Conservation (phyloP, 2,888 invertebrate genomes). For the Desoria tigrina region DNA sequence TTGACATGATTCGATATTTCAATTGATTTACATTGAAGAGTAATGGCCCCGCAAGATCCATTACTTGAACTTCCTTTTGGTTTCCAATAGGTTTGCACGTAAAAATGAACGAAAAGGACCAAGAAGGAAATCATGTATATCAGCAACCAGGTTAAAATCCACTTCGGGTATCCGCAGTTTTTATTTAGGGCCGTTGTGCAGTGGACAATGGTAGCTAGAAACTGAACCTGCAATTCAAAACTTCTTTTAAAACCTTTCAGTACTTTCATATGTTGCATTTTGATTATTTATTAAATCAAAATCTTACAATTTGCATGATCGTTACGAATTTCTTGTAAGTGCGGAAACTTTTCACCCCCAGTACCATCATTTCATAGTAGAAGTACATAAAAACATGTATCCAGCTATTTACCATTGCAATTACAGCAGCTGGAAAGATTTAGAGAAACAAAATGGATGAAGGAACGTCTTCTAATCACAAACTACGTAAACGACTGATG, state of each 20-base stretch:
- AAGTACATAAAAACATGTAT: conserved; percentile 53
- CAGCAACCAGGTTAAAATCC: conserved; percentile 49
- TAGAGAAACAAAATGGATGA: conserved; percentile 4
- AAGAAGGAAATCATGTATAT: conserved; percentile 52
- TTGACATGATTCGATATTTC: too few relatives aligned
- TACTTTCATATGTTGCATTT: conserved; percentile 5
- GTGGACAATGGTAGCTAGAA: conserved; percentile 50
- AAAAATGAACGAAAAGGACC: conserved; percentile 50
- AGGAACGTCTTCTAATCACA: background rate
- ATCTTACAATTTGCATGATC: conserved; percentile 52
- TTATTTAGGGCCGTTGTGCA: conserved; percentile 44
- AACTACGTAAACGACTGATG: too few relatives aligned
- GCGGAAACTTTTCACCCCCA: conserved; percentile 38
- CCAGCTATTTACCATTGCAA: conserved; percentile 53
- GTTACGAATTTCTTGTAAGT: conserved; percentile 52
- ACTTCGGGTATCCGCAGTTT: conserved; percentile 47
- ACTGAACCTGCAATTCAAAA: conserved; percentile 44
- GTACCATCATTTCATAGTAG: conserved; percentile 50
- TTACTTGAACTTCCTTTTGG: conserved; percentile 11
- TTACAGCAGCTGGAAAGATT: conserved; percentile 45
- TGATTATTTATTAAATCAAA: conserved; percentile 2
- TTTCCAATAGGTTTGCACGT: conserved; percentile 42
- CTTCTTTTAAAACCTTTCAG: background rate
- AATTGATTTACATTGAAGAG: too few relatives aligned
- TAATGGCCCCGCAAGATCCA: too few relatives aligned